Evolutionary conservation across 2,888 invertebrate species (phyloP).

Genomic region (Peribatodes rhomboidaria): DNA sequence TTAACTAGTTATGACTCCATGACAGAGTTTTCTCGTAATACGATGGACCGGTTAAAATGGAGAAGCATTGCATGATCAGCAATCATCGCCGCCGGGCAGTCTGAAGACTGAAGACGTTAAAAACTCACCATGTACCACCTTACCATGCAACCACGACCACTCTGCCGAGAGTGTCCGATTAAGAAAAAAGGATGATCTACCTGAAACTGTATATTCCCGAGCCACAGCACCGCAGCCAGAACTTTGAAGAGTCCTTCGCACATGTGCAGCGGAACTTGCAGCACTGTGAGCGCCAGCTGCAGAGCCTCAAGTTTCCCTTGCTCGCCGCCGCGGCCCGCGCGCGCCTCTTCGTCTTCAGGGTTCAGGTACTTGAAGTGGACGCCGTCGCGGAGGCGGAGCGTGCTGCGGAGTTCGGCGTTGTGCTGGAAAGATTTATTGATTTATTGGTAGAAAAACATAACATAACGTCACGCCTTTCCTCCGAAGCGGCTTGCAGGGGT

Average conservation of each 20-base stretch:
- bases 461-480: no score
- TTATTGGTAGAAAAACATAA: no score
- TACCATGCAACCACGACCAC: no score
- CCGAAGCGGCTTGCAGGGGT: no score
- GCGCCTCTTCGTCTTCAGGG: slow-evolving; percentile 89
- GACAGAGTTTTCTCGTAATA: no score
- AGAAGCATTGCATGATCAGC: no score
- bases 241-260: slow-evolving; percentile 96
- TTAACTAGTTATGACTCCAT: no score
- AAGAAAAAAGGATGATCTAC: slow-evolving; percentile 66
- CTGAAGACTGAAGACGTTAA: no score
- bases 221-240: slow-evolving; percentile 95
- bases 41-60: no score
- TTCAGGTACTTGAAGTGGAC: slow-evolving; percentile 94
- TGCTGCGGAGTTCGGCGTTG: slow-evolving; percentile 91
- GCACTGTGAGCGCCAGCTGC: slow-evolving; percentile 94
- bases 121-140: no score
- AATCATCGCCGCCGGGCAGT: no score
- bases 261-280: slow-evolving; percentile 94
- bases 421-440: slow-evolving; percentile 70
- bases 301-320: slow-evolving; percentile 92
- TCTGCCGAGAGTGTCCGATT: no score
- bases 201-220: slow-evolving; percentile 95
- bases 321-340: slow-evolving; percentile 69
- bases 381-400: slow-evolving; percentile 91